Evolutionary conservation across 2,797 vertebrate genomes (phyloP).

Genomic region (Lepidocolaptes lacrymiger): DNA sequence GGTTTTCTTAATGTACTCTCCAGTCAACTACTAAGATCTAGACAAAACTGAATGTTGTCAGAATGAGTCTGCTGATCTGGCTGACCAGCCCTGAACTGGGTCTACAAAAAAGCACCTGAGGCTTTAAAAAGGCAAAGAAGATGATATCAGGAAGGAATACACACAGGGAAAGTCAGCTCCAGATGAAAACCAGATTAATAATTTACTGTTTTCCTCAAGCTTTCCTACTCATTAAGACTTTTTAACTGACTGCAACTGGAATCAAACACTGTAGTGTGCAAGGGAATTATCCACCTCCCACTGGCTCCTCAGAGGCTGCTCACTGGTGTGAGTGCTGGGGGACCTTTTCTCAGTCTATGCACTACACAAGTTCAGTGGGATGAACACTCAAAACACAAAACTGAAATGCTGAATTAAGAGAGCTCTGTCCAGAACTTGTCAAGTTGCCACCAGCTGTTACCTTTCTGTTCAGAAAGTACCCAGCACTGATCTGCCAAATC

Average conservation of each 20-base stretch:
- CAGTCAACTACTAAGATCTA: neutral
- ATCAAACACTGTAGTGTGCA: neutral
- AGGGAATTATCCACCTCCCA: neutral
- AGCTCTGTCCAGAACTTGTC: neutral
- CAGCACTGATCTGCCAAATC: neutral
- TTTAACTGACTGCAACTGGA: neutral
- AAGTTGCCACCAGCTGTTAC: neutral
- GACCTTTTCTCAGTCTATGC: neutral
- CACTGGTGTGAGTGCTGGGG: neutral
- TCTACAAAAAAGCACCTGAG: neutral
- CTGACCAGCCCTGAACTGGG: neutral
- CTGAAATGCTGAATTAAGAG: neutral
- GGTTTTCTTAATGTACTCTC: neutral
- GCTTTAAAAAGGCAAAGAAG: neutral
- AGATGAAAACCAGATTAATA: neutral
- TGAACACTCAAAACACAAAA: neutral
- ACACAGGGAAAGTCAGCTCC: neutral
- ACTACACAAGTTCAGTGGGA: neutral
- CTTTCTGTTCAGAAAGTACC: neutral
- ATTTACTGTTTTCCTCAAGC: neutral
- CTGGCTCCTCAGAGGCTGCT: neutral
- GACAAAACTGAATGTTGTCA: rapidly evolving
- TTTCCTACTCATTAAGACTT: neutral
- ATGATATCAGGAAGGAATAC: neutral
- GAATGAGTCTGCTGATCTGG: neutral